Percentiles rank a stretch among this genome's conserved stretches.
phyloP scores from a whole-genome alignment of 2,888 invertebrate species.

The Ichneumoninae sp. region DNA sequence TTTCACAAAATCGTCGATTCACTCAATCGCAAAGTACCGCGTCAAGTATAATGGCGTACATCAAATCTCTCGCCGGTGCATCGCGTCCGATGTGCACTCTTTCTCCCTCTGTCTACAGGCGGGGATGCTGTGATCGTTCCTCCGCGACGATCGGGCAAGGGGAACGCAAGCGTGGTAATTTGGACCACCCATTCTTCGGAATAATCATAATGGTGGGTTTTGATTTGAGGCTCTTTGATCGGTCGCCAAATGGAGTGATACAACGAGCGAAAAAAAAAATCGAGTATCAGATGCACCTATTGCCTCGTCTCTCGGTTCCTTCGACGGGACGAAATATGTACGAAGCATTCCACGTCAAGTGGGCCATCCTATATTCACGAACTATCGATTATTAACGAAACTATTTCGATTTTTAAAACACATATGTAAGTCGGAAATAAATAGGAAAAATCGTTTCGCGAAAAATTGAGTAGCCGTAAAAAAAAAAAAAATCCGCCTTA shows the following conservation, averaged over 20 bases:
- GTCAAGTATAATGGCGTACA: background rate
- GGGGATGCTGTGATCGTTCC: conserved; percentile 1
- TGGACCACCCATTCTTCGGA: conserved; percentile 81
- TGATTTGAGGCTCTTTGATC: conserved; percentile 63
- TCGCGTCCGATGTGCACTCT: background rate
- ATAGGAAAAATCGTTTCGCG: too few species aligned
- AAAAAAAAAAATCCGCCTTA: too few species aligned
- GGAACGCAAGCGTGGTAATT: conserved; percentile 78
- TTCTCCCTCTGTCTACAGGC: background rate
- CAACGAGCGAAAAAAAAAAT: conserved; percentile 44
- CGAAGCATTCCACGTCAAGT: background rate
- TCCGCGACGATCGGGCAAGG: conserved; percentile 44
- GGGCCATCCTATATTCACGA: background rate
- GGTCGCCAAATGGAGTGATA: conserved; percentile 2
- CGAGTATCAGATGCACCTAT: background rate
- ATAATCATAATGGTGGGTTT: conserved; percentile 82
- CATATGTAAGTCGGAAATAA: background rate
- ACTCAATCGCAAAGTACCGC: conserved; percentile 10
- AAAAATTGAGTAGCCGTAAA: too few species aligned
- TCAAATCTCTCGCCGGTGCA: background rate
- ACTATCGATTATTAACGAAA: background rate
- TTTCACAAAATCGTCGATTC: conserved; percentile 11
- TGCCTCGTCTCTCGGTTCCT: conserved; percentile 27
- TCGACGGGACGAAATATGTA: conserved; percentile 11
- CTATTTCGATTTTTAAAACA: background rate